phyloP scores from a whole-genome alignment of 2,888 invertebrate genomes.

The Dexiosoma caninum region DNA sequence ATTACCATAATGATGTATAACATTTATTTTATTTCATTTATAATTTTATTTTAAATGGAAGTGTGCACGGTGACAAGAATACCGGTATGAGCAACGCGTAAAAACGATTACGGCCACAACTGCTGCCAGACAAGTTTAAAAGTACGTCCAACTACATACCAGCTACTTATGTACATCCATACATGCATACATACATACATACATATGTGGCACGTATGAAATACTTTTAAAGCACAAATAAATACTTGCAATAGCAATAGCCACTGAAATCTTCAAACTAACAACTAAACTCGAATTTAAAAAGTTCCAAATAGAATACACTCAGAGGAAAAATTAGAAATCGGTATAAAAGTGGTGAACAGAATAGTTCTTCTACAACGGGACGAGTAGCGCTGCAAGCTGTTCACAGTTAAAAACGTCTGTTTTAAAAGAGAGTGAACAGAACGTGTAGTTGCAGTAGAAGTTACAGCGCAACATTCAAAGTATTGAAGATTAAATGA shows the following conservation, averaged over 20 bases:
- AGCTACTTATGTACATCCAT: too few species aligned
- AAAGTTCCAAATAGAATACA: slow-evolving; percentile 23
- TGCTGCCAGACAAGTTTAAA: slow-evolving; percentile 1
- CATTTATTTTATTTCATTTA: slow-evolving; percentile 33
- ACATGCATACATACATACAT: too few species aligned
- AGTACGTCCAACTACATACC: not conserved
- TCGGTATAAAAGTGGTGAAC: too few species aligned
- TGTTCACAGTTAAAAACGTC: too few species aligned
- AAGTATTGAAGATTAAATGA: too few species aligned
- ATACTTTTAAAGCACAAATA: not conserved
- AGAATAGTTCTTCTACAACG: too few species aligned
- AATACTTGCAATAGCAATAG: not conserved
- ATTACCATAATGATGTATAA: slow-evolving; percentile 63
- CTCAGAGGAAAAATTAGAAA: slow-evolving; percentile 12
- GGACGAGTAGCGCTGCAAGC: too few species aligned
- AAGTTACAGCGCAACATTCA: too few species aligned
- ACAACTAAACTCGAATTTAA: slow-evolving; percentile 6
- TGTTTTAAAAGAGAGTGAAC: too few species aligned
- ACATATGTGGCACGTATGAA: slow-evolving; percentile 49
- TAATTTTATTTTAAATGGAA: not conserved
- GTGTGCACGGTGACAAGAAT: slow-evolving; percentile 17
- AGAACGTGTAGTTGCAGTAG: too few species aligned
- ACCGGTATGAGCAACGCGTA: not conserved
- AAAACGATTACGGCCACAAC: not conserved
- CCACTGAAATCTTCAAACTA: slow-evolving; percentile 1